These are phyloP conservation scores for Acronicta aceris DNA, from an alignment of 2,888 invertebrate species.

Conservation along the genomic window DNA sequence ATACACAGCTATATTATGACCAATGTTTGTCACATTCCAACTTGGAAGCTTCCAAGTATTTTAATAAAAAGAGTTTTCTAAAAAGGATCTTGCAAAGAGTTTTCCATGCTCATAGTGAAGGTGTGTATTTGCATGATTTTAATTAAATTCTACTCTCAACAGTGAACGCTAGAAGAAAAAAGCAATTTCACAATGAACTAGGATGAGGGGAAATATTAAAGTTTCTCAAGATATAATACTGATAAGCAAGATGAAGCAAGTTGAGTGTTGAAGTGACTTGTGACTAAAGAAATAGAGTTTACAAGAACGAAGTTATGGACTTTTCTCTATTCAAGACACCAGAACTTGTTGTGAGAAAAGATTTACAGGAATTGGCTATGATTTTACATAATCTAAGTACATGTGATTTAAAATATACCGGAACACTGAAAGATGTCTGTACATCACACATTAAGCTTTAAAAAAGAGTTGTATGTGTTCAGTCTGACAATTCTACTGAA, in stretches of 20 bases:
- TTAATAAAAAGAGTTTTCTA: conserved; percentile 65
- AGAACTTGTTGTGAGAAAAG: too few species aligned
- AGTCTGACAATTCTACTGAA: too few species aligned
- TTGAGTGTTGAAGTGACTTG: too few species aligned
- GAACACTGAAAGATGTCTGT: too few species aligned
- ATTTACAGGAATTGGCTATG: too few species aligned
- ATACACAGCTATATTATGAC: conserved; percentile 54
- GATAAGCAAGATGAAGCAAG: conserved; percentile 28
- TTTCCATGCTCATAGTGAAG: conserved; percentile 58
- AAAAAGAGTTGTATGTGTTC: too few species aligned
- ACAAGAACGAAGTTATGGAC: too few species aligned
- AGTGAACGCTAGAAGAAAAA: conserved; percentile 51
- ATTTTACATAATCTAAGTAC: too few species aligned
- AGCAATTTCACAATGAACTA: conserved; percentile 28
- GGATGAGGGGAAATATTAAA: conserved; percentile 27
- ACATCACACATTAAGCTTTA: too few species aligned
- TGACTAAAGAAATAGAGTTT: too few species aligned
- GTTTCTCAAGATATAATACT: conserved; percentile 22
- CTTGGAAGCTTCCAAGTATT: conserved; percentile 62
- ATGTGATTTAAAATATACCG: too few species aligned
- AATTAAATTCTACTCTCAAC: conserved; percentile 68
- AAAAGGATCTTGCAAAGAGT: conserved; percentile 58
- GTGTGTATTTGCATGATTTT: conserved; percentile 77
- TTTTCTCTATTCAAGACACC: not conserved
- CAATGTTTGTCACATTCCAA: conserved; percentile 66